Evolutionary conservation across 2,113 vertebrate genomes (phyloP), one percentile per base, ranked within the genome.

Genomic region (Erythrocercus mccallii): DNA sequence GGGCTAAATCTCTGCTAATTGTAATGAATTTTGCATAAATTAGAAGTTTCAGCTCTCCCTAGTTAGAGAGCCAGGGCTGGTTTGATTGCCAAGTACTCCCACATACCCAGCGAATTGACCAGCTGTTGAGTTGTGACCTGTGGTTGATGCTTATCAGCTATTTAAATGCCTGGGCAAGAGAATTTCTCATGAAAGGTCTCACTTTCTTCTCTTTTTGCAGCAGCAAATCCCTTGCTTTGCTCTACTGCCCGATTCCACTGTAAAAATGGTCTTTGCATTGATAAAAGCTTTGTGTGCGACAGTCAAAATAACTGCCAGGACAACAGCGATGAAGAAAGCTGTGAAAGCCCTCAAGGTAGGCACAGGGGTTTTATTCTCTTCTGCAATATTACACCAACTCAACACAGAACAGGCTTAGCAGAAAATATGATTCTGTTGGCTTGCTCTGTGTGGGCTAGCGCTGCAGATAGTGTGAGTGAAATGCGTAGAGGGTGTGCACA

Each of bases 221-320:
- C 99, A 83, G 98, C 98, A 54, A 99, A 99, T 95, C 99, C 99
- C 24, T 95, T 99, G 96, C 98, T 99, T 40, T 99, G 99, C 95
- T 99, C 99, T 3, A 99, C 99, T 6, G 98, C 99, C 64, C 98
- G 99, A 65, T 99, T 99, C 98, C 99, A 99, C 97, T 99, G 99
- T 92, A 98, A 97, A 88, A 99, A 99, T 6, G 99, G 99, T 30
- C 98, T 99, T 65, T 99, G 99, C 96, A 99, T 99, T 20, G 99
- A 99, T 96, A 99, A 99, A 95, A 99, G 99, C 96, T 99, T 99
- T 95, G 97, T 99, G 65, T 99, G 99, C 14, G 99, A 99, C 6
- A 99, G 99, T 60, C 98, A 99, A 44, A 98, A 99, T 90, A 99
- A 99, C 97, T 99, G 99, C 92, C 98, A 98, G 40, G 99, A 99